phyloP scores from a whole-genome alignment of 2,888 invertebrate genomes.

The Nycteola revayana region DNA sequence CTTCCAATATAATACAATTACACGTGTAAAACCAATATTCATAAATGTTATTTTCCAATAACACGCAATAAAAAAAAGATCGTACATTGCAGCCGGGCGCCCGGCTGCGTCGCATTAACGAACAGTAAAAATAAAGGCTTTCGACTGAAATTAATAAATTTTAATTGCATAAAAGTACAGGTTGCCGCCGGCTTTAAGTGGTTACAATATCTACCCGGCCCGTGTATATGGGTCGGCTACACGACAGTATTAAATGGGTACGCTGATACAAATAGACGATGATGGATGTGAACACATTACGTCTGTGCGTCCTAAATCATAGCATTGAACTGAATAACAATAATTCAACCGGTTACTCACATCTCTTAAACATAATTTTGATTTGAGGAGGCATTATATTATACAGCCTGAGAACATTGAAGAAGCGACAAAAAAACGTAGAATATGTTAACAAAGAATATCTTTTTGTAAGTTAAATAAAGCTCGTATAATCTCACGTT shows the following conservation, averaged over 20 bases:
- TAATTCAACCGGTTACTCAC: slow-evolving; percentile 19
- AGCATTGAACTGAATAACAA: slow-evolving; percentile 18
- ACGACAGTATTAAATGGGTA: slow-evolving; percentile 32
- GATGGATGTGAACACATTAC: slow-evolving; percentile 33
- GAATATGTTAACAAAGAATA: slow-evolving; percentile 27
- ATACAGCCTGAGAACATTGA: background rate
- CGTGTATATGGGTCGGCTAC: slow-evolving; percentile 22
- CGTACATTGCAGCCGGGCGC: slow-evolving; percentile 23
- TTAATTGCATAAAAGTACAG: slow-evolving; percentile 60
- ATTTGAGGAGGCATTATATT: slow-evolving; percentile 3
- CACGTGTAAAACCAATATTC: slow-evolving; percentile 24
- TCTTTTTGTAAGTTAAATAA: slow-evolving; percentile 14
- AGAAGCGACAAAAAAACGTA: slow-evolving; percentile 15
- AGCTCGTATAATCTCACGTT: slow-evolving; percentile 25
- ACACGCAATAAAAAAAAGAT: slow-evolving; percentile 28
- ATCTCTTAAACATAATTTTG: slow-evolving; percentile 6
- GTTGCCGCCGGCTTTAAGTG: slow-evolving; percentile 48
- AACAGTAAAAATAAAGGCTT: slow-evolving; percentile 53
- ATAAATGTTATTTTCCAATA: slow-evolving; percentile 35
- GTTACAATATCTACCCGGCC: slow-evolving; percentile 36
- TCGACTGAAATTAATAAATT: slow-evolving; percentile 61
- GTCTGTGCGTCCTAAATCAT: slow-evolving; percentile 27
- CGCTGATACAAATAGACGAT: slow-evolving; percentile 31
- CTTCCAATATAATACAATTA: slow-evolving; percentile 19
- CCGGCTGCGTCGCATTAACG: slow-evolving; percentile 37